Evolutionary conservation across 2,113 vertebrate species (phyloP), one percentile per base, ranked within the genome.

Genomic region (Ptilonorhynchus violaceus): DNA sequence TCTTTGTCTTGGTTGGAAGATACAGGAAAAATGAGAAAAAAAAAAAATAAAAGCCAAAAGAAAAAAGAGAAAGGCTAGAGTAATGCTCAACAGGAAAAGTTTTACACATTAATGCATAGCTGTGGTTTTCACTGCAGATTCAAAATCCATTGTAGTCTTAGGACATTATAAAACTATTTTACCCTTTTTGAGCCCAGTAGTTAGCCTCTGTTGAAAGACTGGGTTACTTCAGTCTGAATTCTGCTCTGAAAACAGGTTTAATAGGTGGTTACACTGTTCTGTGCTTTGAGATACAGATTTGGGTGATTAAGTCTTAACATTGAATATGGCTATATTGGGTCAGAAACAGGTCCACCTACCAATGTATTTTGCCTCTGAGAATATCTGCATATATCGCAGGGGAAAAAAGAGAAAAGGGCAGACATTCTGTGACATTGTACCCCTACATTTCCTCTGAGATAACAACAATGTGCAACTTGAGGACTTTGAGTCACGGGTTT

Each of bases 101-200:
- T 94, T 92, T 85, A 75, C 44, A 85, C 74, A 90, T 82, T 66
- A 94, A 96, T 96, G 82, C 52, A 89, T 78, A 92, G 62, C 74
- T 92, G 17, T 49, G 82, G 82, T 92, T 95, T 97, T 95, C 83
- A 72, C 75, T 76, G 70, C 58, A 85, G 88, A 85, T 76, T 93
- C 88, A 79, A 37, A 90, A 19, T 68, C 62, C 50, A 69, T 85
- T 95, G 85, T 88, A 85, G 67, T 92, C n/a, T 83, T 60, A 72
- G 74, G 53, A 88, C 62, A 92, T 62, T 53, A 88, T 73, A 82
- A 73, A 94, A 92, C 44, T 85, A 31, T 82, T 92, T 82, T 56
- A 82, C 17, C 10, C 30, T 72, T 93, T 92, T 92, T 85, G 70
- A 92, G 68, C 82, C 76, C 85, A 88, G 74, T 72, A 85, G 85